Evolutionary conservation across 2,113 vertebrate genomes (phyloP).

Genomic region (Chauna torquata): DNA sequence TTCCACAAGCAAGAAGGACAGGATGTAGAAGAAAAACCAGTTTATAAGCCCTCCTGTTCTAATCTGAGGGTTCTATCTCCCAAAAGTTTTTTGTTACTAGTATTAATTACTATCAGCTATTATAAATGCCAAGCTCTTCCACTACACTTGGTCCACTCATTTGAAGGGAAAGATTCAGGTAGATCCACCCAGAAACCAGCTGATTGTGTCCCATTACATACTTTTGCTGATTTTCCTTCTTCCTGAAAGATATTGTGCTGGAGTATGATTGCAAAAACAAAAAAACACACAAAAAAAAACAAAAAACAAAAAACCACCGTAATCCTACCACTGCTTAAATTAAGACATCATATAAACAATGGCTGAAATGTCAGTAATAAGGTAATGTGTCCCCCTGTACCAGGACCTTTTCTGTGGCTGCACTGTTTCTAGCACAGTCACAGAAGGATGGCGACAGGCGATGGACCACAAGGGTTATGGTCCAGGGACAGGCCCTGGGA

Average conservation of each 20-base stretch:
- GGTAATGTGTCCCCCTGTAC: rapidly evolving
- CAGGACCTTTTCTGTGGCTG: not conserved
- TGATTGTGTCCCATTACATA: not conserved
- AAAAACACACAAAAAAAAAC: not conserved
- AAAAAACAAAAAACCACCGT: not conserved
- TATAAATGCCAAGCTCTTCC: not conserved
- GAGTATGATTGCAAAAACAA: rapidly evolving
- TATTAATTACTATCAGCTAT: not conserved
- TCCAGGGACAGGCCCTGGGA: not conserved
- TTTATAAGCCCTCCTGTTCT: not conserved
- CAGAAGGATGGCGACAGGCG: not conserved
- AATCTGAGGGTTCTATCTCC: not conserved
- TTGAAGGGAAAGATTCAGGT: not conserved
- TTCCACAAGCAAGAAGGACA: not conserved
- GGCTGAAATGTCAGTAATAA: not conserved
- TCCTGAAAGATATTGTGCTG: not conserved
- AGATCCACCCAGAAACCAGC: not conserved
- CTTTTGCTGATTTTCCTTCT: not conserved
- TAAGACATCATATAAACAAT: not conserved
- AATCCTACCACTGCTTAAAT: not conserved
- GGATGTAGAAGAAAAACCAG: not conserved
- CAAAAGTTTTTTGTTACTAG: not conserved
- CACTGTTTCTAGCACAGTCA: not conserved
- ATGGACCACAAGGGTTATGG: not conserved
- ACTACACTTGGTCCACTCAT: not conserved